Conservation (phyloP, 37 sponge, comb jelly and placozoan species). For the Agelas oroides region DNA sequence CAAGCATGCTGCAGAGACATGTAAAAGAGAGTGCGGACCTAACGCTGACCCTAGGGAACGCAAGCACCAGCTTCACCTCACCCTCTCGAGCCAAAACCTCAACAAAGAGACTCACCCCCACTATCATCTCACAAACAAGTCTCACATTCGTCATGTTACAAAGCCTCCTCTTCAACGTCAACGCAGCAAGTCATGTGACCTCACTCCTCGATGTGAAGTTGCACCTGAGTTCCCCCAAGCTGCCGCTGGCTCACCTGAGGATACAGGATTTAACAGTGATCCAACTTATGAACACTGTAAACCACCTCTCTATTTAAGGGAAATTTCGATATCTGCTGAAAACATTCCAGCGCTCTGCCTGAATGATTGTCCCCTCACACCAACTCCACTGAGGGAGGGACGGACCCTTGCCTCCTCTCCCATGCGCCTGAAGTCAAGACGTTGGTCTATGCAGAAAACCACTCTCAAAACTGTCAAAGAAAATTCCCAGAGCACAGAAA, state of each 20-base stretch:
- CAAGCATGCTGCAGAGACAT: too few relatives aligned
- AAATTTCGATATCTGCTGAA: slow-evolving; percentile 34
- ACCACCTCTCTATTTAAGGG: slow-evolving; percentile 11
- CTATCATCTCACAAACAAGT: slow-evolving; percentile 22
- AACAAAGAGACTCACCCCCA: slow-evolving; percentile 14
- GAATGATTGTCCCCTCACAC: slow-evolving; percentile 31
- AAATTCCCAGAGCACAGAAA: neutral
- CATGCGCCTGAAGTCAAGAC: neutral
- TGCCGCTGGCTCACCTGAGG: too few relatives aligned
- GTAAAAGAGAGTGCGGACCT: too few relatives aligned
- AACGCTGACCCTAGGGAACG: too few relatives aligned
- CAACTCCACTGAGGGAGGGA: neutral
- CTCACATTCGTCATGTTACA: neutral
- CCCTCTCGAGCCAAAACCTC: neutral
- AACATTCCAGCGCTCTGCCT: slow-evolving; percentile 41
- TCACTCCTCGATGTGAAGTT: slow-evolving; percentile 21
- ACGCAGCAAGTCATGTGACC: slow-evolving; percentile 35
- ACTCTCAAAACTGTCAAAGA: neutral
- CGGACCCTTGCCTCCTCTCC: slow-evolving; percentile 11
- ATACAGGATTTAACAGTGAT: too few relatives aligned
- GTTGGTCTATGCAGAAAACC: neutral
- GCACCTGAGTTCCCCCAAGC: too few relatives aligned
- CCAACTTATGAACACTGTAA: too few relatives aligned
- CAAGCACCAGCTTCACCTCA: neutral
- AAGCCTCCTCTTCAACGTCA: neutral